A percentile compares a stretch with the other conserved stretches of the same genome.
phyloP scores from a whole-genome alignment of 2,888 invertebrate genomes.

The Agapostemon virescens region DNA sequence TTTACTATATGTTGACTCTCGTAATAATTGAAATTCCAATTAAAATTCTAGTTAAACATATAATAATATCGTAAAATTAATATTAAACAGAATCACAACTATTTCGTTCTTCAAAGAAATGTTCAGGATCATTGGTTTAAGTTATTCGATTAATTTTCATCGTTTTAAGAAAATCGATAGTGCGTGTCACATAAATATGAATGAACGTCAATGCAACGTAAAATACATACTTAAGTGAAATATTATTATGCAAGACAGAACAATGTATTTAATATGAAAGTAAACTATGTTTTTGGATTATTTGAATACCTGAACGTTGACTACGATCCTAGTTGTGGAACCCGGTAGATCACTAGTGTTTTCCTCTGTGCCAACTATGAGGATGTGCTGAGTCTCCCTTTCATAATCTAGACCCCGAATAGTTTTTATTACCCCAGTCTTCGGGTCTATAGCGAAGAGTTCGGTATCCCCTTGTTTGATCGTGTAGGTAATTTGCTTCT shows the following conservation, averaged over 20 bases:
- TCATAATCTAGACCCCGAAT: slow-evolving; percentile 90
- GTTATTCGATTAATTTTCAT: neutral
- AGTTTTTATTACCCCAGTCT: slow-evolving; percentile 90
- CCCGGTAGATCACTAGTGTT: slow-evolving; percentile 87
- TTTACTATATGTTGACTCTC: neutral
- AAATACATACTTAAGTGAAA: neutral
- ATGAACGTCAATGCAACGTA: neutral
- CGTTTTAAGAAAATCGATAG: neutral
- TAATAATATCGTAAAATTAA: neutral
- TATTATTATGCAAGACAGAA: neutral
- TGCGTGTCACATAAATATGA: neutral
- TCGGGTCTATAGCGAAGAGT: slow-evolving; percentile 91
- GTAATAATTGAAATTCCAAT: neutral
- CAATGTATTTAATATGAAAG: neutral
- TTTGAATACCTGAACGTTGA: slow-evolving; percentile 85
- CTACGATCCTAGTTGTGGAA: slow-evolving; percentile 88
- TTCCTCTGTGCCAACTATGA: slow-evolving; percentile 91
- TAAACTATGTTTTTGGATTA: neutral
- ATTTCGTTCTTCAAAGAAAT: neutral
- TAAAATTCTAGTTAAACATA: neutral
- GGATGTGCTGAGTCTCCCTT: slow-evolving; percentile 86
- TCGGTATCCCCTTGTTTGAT: slow-evolving; percentile 91
- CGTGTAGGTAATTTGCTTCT: slow-evolving; percentile 90
- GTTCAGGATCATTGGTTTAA: neutral
- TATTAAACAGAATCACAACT: neutral